Evolutionary conservation across 2,797 vertebrate genomes (phyloP).

Genomic region (Paedocypris micromegethes): DNA sequence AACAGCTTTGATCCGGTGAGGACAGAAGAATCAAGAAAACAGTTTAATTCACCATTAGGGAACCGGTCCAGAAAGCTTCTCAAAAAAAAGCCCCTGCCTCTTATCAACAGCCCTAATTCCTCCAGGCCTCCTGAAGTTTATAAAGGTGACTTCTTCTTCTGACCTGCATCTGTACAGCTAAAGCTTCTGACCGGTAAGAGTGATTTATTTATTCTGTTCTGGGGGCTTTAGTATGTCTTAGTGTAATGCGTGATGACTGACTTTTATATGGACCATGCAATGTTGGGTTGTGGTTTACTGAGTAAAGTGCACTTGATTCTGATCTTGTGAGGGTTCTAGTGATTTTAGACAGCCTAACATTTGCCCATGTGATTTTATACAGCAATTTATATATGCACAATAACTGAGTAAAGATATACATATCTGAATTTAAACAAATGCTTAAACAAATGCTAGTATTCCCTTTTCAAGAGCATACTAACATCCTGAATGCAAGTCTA

Average conservation of each 20-base stretch:
- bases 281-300: too few relatives aligned
- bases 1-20: slow-evolving; percentile 26
- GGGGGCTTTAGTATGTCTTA: background rate
- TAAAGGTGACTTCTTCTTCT: slow-evolving; percentile 46
- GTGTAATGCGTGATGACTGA: background rate
- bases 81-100: slow-evolving; percentile 51
- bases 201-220: background rate
- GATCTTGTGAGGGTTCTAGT: background rate
- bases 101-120: slow-evolving; percentile 45
- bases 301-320: background rate
- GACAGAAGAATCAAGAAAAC: slow-evolving; percentile 21
- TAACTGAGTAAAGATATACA: too few relatives aligned
- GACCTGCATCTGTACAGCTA: background rate
- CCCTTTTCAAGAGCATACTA: too few relatives aligned
- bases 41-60: slow-evolving; percentile 27
- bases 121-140: slow-evolving; percentile 47
- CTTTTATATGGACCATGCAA: background rate
- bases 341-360: background rate
- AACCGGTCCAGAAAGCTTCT: slow-evolving; percentile 13
- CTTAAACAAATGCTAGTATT: too few relatives aligned
- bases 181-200: slow-evolving; percentile 2
- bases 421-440: too few relatives aligned
- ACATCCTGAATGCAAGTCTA: too few relatives aligned
- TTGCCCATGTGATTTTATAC: too few relatives aligned
- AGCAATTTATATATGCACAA: too few relatives aligned